phyloP scores from a whole-genome alignment of 2,888 invertebrate species.

The Neoascia interrupta region DNA sequence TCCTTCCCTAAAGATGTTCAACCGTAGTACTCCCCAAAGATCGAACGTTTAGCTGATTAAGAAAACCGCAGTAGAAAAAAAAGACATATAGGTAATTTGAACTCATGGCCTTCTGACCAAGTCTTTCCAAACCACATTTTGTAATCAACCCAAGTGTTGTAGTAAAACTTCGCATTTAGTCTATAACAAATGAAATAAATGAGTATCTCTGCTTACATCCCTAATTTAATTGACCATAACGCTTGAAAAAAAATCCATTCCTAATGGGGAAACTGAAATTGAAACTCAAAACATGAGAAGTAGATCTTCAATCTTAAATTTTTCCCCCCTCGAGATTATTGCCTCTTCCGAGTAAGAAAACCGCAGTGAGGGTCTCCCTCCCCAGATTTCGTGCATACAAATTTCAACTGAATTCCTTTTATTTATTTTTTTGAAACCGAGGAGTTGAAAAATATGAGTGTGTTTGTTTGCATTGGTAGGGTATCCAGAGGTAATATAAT shows the following conservation, averaged over 20 bases:
- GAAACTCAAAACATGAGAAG: constrained; percentile 21
- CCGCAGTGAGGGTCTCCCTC: background rate
- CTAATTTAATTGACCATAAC: background rate
- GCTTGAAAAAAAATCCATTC: constrained; percentile 20
- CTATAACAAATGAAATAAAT: constrained; percentile 15
- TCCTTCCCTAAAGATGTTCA: no score
- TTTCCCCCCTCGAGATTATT: background rate
- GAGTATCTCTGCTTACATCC: background rate
- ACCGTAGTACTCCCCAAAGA: no score
- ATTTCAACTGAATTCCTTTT: background rate
- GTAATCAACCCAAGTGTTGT: constrained; percentile 39
- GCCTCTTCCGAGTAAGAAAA: background rate
- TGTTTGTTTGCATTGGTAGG: background rate
- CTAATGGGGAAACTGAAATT: background rate
- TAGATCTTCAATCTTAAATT: constrained; percentile 21
- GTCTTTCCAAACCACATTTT: constrained; percentile 30
- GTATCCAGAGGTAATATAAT: constrained; percentile 5
- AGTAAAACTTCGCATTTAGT: constrained; percentile 41
- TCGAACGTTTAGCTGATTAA: no score
- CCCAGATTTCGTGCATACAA: constrained; percentile 13
- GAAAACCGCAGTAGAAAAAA: no score
- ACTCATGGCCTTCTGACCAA: no score
- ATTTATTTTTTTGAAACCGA: no score
- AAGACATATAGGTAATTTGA: no score
- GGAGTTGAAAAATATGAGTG: background rate